Evolutionary conservation across 2,113 vertebrate genomes (phyloP).

Genomic region (Phaethon lepturus): DNA sequence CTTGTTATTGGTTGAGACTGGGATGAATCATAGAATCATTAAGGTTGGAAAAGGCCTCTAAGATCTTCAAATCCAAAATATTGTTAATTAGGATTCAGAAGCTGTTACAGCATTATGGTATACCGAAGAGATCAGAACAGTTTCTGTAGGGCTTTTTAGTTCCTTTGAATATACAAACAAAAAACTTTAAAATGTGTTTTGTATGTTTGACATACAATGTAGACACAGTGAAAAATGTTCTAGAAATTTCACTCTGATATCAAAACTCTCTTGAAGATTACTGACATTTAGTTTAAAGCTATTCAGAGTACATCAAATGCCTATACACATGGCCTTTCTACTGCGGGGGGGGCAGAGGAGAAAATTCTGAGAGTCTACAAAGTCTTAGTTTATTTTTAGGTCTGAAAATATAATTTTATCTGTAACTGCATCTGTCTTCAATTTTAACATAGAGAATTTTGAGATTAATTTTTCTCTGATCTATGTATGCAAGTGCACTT

Average conservation of each 20-base stretch:
- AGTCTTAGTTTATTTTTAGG: neutral
- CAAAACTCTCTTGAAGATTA: neutral
- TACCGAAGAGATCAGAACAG: neutral
- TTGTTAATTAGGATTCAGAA: neutral
- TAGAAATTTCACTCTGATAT: neutral
- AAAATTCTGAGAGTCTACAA: neutral
- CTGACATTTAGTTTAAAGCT: neutral
- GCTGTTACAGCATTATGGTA: neutral
- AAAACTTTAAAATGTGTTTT: neutral
- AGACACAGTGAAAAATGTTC: neutral
- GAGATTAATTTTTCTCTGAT: neutral
- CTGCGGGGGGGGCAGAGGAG: neutral
- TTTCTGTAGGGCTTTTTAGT: neutral
- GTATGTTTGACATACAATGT: neutral
- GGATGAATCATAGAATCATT: neutral
- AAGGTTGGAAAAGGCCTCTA: too few species aligned
- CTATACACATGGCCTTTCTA: neutral
- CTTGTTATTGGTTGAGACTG: neutral
- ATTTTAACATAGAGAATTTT: neutral
- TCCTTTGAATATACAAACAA: neutral
- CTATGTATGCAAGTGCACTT: neutral
- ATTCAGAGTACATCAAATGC: neutral
- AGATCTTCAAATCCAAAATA: neutral
- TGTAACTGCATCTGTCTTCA: neutral
- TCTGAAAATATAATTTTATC: neutral